A percentile compares a stretch with the other conserved stretches of the same genome.
Conservation (phyloP, 2,797 vertebrate genomes). For the Sebastiscus tertius region DNA sequence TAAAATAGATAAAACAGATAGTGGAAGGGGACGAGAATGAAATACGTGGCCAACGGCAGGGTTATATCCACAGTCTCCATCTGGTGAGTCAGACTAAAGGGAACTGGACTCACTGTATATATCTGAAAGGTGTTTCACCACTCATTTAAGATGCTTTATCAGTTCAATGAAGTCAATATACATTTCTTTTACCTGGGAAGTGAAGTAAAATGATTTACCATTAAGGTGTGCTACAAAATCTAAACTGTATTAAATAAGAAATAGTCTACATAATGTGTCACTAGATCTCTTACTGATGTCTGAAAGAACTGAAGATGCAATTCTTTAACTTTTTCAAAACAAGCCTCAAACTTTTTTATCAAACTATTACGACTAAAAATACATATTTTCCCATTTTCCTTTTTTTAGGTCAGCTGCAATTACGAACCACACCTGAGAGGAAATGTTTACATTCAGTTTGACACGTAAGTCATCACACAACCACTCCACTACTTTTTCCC, state of each 20-base stretch:
- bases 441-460: constrained; percentile 98
- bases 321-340: neutral
- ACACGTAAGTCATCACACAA: constrained; percentile 86
- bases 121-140: neutral
- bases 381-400: neutral
- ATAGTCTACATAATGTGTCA: neutral
- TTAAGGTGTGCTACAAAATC: neutral
- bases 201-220: neutral
- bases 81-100: too few relatives aligned
- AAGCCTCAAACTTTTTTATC: neutral
- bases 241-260: neutral
- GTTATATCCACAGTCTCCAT: too few relatives aligned
- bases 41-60: too few relatives aligned
- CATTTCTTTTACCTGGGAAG: neutral
- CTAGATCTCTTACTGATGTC: neutral
- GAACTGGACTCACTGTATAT: neutral
- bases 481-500: neutral
- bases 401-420: constrained; percentile 94
- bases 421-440: constrained; percentile 95
- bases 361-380: neutral
- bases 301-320: neutral
- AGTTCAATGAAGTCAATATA: neutral
- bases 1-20: too few relatives aligned
- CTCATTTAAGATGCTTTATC: neutral
- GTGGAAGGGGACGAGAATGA: too few relatives aligned